Percentiles rank a stretch among this genome's conserved stretches.
Conservation (phyloP, 37 sponge, comb jelly and placozoan genomes). For the Aplysina aerophoba region DNA sequence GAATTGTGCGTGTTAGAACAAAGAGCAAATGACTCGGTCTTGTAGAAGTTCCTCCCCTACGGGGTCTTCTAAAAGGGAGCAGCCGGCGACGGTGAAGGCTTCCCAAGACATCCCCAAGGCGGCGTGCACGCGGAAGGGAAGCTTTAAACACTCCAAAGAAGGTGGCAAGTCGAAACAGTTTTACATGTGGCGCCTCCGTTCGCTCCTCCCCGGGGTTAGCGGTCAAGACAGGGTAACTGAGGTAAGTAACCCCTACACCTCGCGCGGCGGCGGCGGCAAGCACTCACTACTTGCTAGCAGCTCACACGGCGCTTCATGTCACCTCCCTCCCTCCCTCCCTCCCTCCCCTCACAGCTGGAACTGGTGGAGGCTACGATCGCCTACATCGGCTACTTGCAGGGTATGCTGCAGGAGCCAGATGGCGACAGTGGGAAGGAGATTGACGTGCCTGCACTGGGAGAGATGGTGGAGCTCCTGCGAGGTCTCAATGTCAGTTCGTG, state of each 20-base stretch:
- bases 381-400: constrained; percentile 72
- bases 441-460: background rate
- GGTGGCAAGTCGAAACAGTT: constrained; percentile 14
- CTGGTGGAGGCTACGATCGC: constrained; percentile 65
- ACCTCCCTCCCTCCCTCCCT: background rate
- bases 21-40: background rate
- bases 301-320: background rate
- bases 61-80: background rate
- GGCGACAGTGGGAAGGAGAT: background rate
- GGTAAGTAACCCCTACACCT: background rate
- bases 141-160: constrained; percentile 2
- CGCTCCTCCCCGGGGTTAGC: background rate
- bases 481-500: background rate
- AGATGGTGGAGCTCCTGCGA: constrained; percentile 2
- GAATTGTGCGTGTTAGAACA: background rate
- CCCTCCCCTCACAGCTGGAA: constrained; percentile 42
- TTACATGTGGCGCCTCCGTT: background rate
- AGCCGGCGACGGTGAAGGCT: background rate
- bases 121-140: constrained; percentile 30
- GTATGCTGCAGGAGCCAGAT: constrained; percentile 9
- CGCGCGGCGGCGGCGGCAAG: background rate
- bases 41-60: background rate
- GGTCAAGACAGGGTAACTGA: constrained; percentile 6
- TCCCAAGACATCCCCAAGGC: constrained; percentile 23
- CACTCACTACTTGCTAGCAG: background rate